Percentiles rank a stretch among this genome's conserved stretches.
Conservation (phyloP, 2,888 invertebrate genomes). For the Fabriciana adippe region DNA sequence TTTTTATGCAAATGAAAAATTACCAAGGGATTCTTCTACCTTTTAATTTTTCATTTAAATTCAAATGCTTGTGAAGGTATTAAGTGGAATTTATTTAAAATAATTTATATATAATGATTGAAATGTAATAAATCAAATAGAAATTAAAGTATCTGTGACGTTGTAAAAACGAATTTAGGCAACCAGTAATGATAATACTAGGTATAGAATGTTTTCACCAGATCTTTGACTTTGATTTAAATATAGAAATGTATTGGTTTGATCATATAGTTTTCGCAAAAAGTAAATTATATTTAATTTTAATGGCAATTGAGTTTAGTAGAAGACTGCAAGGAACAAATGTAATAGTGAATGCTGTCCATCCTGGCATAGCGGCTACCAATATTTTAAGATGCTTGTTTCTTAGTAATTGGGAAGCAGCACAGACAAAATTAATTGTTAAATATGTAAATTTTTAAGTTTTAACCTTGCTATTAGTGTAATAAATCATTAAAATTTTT, state of each 20-base stretch:
- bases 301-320: slow-evolving; percentile 79
- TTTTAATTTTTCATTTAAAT: slow-evolving; percentile 23
- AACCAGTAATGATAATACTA: no score
- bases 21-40: slow-evolving; percentile 12
- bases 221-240: slow-evolving; percentile 31
- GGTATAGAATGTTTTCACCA: no score
- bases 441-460: no score
- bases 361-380: slow-evolving; percentile 76
- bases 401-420: slow-evolving; percentile 14
- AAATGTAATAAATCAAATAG: slow-evolving; percentile 11
- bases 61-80: slow-evolving; percentile 15
- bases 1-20: slow-evolving; percentile 24
- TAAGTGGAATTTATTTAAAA: slow-evolving; percentile 5
- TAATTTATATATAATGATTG: slow-evolving; percentile 1
- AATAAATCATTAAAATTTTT: no score
- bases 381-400: slow-evolving; percentile 11
- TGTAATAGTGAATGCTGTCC: slow-evolving; percentile 83
- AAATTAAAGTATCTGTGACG: background rate
- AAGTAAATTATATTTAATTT: slow-evolving; percentile 77
- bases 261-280: slow-evolving; percentile 37
- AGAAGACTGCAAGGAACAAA: slow-evolving; percentile 73
- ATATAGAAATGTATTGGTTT: slow-evolving; percentile 28
- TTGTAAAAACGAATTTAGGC: no score
- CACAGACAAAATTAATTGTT: background rate
- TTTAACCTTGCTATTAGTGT: no score